A percentile compares a stretch with the other conserved stretches of the same genome.
These are phyloP conservation scores for Coptodon rendalli DNA, from an alignment of 2,113 vertebrate genomes.

Conservation along the genomic window DNA sequence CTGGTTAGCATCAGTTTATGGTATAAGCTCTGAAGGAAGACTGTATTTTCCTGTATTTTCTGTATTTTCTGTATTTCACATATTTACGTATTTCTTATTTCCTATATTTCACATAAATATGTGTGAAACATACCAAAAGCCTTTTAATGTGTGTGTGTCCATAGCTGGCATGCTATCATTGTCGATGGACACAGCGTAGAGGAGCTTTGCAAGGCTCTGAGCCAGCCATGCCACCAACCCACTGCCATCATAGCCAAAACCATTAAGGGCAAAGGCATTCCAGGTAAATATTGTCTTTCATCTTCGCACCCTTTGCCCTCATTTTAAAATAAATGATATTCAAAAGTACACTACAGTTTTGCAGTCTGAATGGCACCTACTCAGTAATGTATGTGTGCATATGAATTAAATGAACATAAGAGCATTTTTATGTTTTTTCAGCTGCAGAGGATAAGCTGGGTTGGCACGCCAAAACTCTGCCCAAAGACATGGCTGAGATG, in stretches of 20 bases:
- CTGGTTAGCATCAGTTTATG: background rate
- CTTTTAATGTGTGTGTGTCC: background rate
- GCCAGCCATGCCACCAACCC: conserved; percentile 86
- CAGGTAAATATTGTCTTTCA: conserved; percentile 71
- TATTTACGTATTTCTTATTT: background rate
- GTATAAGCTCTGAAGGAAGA: background rate
- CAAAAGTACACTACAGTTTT: background rate
- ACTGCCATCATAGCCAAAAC: conserved; percentile 94
- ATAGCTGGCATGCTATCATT: conserved; percentile 87
- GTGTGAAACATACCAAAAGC: background rate
- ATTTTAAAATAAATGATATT: background rate
- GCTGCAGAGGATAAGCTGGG: conserved; percentile 90
- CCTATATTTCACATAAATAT: background rate
- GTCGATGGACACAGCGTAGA: conserved; percentile 96
- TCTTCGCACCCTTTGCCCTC: background rate
- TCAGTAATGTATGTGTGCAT: background rate
- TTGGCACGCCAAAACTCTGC: conserved; percentile 91
- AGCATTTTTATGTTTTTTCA: conserved; percentile 28
- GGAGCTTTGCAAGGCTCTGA: conserved; percentile 92
- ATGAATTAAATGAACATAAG: background rate
- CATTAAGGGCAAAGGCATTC: conserved; percentile 90
- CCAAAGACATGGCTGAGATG: conserved; percentile 88
- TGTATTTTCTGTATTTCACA: background rate
- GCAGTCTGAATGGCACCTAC: background rate
- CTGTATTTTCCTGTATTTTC: background rate